Conservation (phyloP, 1,140 invertebrate species). For the Halotydeus destructor region DNA sequence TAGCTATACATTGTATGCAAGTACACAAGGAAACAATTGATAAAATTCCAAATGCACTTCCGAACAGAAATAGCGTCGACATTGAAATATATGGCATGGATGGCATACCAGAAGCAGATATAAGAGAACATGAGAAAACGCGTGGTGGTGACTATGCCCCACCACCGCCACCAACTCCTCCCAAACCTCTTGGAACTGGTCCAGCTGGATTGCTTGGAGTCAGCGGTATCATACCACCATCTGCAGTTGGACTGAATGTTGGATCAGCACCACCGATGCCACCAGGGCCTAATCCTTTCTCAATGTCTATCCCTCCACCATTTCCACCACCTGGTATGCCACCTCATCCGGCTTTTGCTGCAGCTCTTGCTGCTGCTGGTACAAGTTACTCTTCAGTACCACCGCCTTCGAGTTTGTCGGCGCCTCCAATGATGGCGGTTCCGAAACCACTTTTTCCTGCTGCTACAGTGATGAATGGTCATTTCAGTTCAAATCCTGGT, state of each 20-base stretch:
- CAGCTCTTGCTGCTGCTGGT: not conserved
- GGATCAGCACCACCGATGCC: slow-evolving; percentile 5
- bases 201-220: not conserved
- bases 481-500: not conserved
- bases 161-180: not conserved
- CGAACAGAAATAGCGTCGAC: slow-evolving; percentile 92
- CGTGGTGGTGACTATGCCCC: slow-evolving; percentile 1
- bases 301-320: not conserved
- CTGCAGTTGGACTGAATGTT: slow-evolving; percentile 2
- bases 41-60: slow-evolving; percentile 95
- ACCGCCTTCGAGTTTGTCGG: not conserved
- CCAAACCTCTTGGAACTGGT: not conserved
- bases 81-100: slow-evolving; percentile 99
- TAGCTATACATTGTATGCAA: slow-evolving; percentile 99
- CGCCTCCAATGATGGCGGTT: not conserved
- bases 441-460: slow-evolving; percentile 4
- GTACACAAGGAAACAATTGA: slow-evolving; percentile 99
- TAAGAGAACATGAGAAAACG: slow-evolving; percentile 73
- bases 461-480: not conserved
- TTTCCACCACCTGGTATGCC: not conserved
- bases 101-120: slow-evolving; percentile 87
- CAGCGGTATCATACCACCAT: slow-evolving; percentile 4
- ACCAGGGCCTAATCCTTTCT: not conserved
- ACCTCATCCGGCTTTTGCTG: not conserved
- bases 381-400: not conserved